Percentiles rank a stretch among this genome's conserved stretches.
Evolutionary conservation across 2,888 invertebrate genomes (phyloP).

Genomic region (Parnassius smintheus): DNA sequence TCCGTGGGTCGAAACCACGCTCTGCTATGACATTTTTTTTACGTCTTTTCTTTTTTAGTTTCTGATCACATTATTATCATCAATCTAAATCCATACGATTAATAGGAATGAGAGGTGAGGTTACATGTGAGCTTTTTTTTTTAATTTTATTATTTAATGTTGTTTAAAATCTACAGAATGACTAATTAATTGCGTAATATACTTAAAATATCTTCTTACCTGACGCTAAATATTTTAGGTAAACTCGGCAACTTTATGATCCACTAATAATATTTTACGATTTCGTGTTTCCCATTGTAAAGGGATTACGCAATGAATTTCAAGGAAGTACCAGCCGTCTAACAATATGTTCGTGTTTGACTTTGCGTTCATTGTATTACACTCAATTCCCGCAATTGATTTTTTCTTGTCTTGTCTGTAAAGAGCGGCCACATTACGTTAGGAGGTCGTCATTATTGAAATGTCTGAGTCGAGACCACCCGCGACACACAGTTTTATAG

Average conservation of each 20-base stretch:
- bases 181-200: background rate
- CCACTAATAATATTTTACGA: conserved; percentile 53
- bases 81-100: no score
- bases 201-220: conserved; percentile 15
- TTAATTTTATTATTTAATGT: no score
- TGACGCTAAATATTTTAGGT: conserved; percentile 12
- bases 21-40: conserved; percentile 73
- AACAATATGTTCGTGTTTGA: conserved; percentile 38
- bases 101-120: no score
- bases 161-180: no score
- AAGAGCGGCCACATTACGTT: conserved; percentile 59
- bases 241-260: conserved; percentile 43
- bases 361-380: conserved; percentile 54
- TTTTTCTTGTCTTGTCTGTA: conserved; percentile 56
- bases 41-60: no score
- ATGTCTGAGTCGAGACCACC: conserved; percentile 67
- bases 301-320: conserved; percentile 55
- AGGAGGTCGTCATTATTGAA: conserved; percentile 66
- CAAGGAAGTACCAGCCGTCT: conserved; percentile 47
- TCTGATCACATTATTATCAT: no score
- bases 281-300: conserved; percentile 39
- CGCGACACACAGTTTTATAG: conserved; percentile 59
- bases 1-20: conserved; percentile 95
- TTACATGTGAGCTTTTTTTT: no score
- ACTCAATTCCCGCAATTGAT: conserved; percentile 55